A percentile compares a stretch with the other conserved stretches of the same genome.
phyloP scores from a whole-genome alignment of 1,140 invertebrate genomes.

The Platorchestia sp. region DNA sequence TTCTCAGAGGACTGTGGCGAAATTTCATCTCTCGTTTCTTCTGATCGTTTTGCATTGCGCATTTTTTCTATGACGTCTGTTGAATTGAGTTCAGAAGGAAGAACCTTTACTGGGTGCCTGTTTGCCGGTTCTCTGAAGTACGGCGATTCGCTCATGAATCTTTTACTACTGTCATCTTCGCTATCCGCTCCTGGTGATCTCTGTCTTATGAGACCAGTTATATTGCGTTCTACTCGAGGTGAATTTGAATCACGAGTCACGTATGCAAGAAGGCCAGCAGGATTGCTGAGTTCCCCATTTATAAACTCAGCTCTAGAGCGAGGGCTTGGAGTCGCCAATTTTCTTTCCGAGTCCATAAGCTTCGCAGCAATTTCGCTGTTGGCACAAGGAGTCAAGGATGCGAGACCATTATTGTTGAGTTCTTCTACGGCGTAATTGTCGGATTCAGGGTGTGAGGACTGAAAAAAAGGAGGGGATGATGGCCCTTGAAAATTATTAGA shows the following conservation, averaged over 20 bases:
- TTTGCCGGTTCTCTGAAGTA: neutral
- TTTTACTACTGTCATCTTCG: neutral
- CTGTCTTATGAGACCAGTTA: neutral
- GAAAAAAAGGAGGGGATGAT: slow-evolving; percentile 11
- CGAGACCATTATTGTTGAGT: neutral
- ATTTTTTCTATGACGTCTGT: slow-evolving; percentile 8
- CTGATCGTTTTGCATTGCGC: neutral
- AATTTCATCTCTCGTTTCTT: neutral
- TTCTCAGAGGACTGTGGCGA: neutral
- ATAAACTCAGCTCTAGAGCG: slow-evolving; percentile 34
- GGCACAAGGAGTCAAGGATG: neutral
- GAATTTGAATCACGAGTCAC: slow-evolving; percentile 36
- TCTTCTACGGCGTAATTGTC: neutral
- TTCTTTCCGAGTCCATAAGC: neutral
- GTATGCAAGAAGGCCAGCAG: slow-evolving; percentile 38
- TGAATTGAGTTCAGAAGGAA: slow-evolving; percentile 29
- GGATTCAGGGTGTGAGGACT: neutral
- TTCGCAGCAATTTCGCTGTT: neutral
- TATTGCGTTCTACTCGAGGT: slow-evolving; percentile 9
- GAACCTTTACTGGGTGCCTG: slow-evolving; percentile 1
- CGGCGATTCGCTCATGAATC: neutral
- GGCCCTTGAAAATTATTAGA: neutral
- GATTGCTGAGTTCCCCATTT: slow-evolving; percentile 40
- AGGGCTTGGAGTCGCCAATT: slow-evolving; percentile 27
- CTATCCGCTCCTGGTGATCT: neutral